Evolutionary conservation across 2,113 vertebrate genomes (phyloP).

Genomic region (Entosphenus tridentatus): DNA sequence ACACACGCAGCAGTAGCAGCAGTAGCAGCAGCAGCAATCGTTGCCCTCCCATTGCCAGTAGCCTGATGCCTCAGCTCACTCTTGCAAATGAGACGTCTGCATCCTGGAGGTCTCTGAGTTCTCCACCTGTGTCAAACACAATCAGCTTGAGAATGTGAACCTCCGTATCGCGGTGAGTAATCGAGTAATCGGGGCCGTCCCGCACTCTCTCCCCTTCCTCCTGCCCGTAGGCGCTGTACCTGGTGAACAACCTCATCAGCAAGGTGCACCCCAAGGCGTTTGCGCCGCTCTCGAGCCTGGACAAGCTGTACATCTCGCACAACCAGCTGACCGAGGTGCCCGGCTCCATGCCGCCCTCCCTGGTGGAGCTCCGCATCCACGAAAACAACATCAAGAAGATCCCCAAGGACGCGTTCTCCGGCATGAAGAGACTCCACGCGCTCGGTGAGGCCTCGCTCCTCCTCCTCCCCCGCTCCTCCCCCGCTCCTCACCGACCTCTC

Average conservation of each 20-base stretch:
- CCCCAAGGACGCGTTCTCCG: slow-evolving; percentile 56
- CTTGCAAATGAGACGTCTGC: too few species aligned
- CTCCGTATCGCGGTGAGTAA: too few species aligned
- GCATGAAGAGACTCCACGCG: slow-evolving; percentile 66
- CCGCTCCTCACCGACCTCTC: too few species aligned
- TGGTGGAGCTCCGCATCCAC: slow-evolving; percentile 71
- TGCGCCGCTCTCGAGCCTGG: slow-evolving; percentile 38
- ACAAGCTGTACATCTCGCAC: slow-evolving; percentile 68
- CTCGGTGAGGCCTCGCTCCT: slow-evolving; percentile 36
- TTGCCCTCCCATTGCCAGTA: too few species aligned
- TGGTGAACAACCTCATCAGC: slow-evolving; percentile 73
- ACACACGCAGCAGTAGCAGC: too few species aligned
- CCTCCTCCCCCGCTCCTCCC: neutral
- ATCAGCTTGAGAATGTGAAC: too few species aligned
- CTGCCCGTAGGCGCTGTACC: slow-evolving; percentile 44
- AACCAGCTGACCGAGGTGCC: slow-evolving; percentile 68
- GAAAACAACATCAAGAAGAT: slow-evolving; percentile 69
- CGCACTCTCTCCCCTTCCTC: neutral
- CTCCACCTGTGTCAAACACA: too few species aligned
- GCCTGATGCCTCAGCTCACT: too few species aligned
- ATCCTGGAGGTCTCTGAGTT: too few species aligned
- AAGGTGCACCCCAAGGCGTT: slow-evolving; percentile 89
- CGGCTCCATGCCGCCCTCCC: slow-evolving; percentile 46
- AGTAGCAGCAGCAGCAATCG: too few species aligned
- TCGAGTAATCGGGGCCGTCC: too few species aligned